These are phyloP conservation scores for Rhaphigaster nebulosa DNA, from an alignment of 2,888 invertebrate genomes.

Conservation along the genomic window DNA sequence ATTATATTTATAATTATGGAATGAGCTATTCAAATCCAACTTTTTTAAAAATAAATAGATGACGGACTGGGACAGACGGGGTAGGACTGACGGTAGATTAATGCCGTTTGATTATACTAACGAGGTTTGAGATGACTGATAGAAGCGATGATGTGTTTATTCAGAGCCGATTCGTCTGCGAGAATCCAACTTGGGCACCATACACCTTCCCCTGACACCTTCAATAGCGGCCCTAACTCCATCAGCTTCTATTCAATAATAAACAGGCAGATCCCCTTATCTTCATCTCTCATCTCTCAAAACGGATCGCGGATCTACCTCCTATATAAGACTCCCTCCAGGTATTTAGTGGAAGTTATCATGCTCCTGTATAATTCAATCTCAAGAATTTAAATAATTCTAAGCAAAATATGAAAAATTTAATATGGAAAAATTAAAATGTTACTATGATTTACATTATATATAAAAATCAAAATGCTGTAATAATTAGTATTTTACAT, in stretches of 20 bases:
- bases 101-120: neutral
- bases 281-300: neutral
- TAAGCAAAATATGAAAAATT: no score
- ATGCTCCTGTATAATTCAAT: neutral
- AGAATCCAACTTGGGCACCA: conserved; percentile 4
- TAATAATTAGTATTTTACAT: no score
- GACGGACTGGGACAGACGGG: neutral
- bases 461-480: no score
- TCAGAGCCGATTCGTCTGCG: neutral
- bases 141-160: neutral
- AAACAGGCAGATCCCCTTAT: neutral
- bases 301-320: neutral
- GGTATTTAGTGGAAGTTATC: neutral
- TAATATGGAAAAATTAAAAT: no score
- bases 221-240: neutral
- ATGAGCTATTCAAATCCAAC: no score
- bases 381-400: neutral
- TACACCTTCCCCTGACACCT: neutral
- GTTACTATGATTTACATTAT: no score
- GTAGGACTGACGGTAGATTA: neutral
- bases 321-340: neutral
- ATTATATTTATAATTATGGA: no score
- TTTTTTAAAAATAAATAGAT: neutral
- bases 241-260: conserved; percentile 6
- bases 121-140: neutral